These are phyloP conservation scores for Zingel zingel DNA, from an alignment of 2,113 vertebrate genomes.

Conservation along the genomic window DNA sequence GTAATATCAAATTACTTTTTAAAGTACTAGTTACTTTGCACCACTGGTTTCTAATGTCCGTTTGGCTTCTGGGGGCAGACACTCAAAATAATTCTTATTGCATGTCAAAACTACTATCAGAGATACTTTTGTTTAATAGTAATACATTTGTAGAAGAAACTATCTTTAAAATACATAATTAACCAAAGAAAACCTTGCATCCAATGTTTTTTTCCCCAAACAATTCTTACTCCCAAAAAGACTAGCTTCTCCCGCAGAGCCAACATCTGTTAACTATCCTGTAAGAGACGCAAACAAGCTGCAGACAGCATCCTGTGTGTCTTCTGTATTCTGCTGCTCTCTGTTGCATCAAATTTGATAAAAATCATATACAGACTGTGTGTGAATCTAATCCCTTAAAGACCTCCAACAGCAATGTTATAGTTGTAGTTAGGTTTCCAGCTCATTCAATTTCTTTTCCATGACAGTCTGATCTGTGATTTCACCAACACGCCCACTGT, in stretches of 20 bases:
- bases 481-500: not conserved
- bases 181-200: not conserved
- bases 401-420: not conserved
- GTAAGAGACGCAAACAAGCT: not conserved
- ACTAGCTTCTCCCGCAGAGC: not conserved
- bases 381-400: conserved; percentile 18
- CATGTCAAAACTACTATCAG: not conserved
- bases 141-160: not conserved
- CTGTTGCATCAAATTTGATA: conserved; percentile 52
- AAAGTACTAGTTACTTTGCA: not conserved
- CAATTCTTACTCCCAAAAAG: not conserved
- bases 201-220: not conserved
- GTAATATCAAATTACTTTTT: not conserved
- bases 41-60: not conserved
- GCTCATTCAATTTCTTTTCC: not conserved
- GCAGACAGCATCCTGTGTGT: not conserved
- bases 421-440: not conserved
- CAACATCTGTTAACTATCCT: conserved; percentile 1
- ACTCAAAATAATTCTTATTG: not conserved
- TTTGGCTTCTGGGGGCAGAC: too few relatives aligned
- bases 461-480: not conserved
- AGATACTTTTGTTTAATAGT: not conserved
- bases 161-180: not conserved
- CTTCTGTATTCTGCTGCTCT: conserved; percentile 60
- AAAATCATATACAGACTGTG: not conserved